These are phyloP conservation scores for Macrobrachium rosenbergii DNA, from an alignment of 1,140 invertebrate genomes.

Conservation along the genomic window DNA sequence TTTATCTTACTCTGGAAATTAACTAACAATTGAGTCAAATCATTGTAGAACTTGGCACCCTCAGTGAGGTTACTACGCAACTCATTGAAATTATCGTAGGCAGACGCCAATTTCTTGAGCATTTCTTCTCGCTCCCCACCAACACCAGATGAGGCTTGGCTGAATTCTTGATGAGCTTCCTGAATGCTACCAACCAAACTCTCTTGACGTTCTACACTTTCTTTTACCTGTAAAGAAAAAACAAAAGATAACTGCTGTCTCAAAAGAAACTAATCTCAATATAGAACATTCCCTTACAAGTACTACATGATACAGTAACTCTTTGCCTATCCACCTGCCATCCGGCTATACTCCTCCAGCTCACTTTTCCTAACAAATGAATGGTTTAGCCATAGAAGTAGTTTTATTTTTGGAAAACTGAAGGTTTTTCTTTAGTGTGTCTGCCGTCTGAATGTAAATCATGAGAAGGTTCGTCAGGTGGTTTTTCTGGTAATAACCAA, in stretches of 20 bases:
- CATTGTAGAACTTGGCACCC: constrained; percentile 98
- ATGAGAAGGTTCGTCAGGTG: too few species aligned
- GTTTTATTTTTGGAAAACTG: too few species aligned
- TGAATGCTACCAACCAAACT: constrained; percentile 83
- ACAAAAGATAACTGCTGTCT: not conserved
- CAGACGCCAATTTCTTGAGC: constrained; percentile 87
- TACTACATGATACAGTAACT: too few species aligned
- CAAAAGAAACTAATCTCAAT: too few species aligned
- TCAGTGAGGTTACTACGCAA: constrained; percentile 91
- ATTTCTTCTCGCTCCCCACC: constrained; percentile 82
- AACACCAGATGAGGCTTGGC: constrained; percentile 49
- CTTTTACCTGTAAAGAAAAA: constrained; percentile 70
- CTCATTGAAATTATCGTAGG: constrained; percentile 93
- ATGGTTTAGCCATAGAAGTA: too few species aligned
- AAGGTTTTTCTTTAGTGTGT: too few species aligned
- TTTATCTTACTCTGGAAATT: constrained; percentile 97
- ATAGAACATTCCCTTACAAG: too few species aligned
- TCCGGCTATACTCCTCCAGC: too few species aligned
- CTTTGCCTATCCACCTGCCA: too few species aligned
- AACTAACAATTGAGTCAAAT: constrained; percentile 94
- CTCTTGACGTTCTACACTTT: constrained; percentile 85
- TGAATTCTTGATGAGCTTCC: constrained; percentile 69
- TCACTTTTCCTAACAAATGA: too few species aligned
- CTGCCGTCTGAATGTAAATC: too few species aligned
- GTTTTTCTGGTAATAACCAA: too few species aligned